Evolutionary conservation across 2,113 vertebrate species (phyloP).

Genomic region (Halcyon malimbica): DNA sequence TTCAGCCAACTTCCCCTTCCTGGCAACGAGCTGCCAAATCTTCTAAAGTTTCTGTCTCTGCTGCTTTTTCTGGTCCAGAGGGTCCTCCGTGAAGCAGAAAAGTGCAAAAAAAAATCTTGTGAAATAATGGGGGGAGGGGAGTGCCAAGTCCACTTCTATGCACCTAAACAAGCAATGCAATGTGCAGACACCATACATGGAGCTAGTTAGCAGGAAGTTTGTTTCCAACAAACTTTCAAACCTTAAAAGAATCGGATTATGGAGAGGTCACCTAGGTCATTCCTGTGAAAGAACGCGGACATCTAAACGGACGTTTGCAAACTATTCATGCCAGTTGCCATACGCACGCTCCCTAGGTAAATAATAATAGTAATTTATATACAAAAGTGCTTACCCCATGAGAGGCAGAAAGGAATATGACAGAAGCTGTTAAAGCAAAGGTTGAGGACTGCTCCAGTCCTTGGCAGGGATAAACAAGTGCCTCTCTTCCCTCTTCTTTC

Average conservation of each 20-base stretch:
- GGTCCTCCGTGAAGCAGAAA: neutral
- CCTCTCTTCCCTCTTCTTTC: neutral
- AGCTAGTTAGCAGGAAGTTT: neutral
- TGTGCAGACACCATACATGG: accelerated
- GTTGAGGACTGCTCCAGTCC: neutral
- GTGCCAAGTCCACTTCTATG: neutral
- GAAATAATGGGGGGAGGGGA: neutral
- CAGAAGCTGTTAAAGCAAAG: neutral
- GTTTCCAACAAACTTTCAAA: neutral
- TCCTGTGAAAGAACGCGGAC: neutral
- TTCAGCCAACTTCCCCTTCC: neutral
- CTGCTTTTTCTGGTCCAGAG: neutral
- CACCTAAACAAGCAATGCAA: neutral
- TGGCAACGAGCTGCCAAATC: neutral
- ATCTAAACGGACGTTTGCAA: neutral
- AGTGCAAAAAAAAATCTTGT: neutral
- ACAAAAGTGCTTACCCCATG: neutral
- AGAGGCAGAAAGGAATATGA: neutral
- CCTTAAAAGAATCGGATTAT: neutral
- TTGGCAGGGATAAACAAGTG: neutral
- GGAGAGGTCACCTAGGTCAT: neutral
- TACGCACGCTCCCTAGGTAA: neutral
- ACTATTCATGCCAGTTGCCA: accelerated
- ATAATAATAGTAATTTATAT: neutral
- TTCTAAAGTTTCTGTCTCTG: neutral